Conservation (phyloP, 2,113 vertebrate species). For the Athene cunicularia region DNA sequence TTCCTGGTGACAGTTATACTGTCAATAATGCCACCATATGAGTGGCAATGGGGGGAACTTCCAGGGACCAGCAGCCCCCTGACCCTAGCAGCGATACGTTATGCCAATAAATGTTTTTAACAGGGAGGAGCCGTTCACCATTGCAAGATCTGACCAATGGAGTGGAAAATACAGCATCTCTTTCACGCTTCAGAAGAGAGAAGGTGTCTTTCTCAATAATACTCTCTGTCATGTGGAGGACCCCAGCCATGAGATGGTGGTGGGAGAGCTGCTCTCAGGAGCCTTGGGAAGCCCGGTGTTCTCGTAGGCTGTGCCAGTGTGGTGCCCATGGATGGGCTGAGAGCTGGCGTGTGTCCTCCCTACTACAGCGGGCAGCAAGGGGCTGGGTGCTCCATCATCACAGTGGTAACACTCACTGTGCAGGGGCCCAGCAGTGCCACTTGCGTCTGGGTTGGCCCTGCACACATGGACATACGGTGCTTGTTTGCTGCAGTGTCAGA, state of each 20-base stretch:
- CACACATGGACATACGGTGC: background rate
- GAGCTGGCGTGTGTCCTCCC: background rate
- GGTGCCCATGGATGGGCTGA: rapidly evolving
- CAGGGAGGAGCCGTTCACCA: background rate
- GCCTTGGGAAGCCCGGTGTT: background rate
- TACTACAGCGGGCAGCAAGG: background rate
- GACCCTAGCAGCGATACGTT: background rate
- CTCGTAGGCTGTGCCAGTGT: rapidly evolving
- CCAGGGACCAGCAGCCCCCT: background rate
- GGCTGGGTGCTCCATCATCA: background rate
- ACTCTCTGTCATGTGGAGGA: background rate
- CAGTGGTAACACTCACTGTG: background rate
- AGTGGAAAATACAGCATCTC: background rate
- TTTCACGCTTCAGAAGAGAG: background rate
- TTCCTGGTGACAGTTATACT: background rate
- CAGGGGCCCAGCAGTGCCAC: background rate
- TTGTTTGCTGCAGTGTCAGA: background rate
- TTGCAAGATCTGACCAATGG: background rate
- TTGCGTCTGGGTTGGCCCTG: background rate
- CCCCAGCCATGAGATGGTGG: background rate
- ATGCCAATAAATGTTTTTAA: background rate
- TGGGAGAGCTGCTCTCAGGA: rapidly evolving
- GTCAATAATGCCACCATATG: background rate
- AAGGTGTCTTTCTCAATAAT: background rate
- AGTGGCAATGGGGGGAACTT: background rate